Conservation (phyloP, 37 sponge, comb jelly and placozoan genomes). For the Beroe ovata region DNA sequence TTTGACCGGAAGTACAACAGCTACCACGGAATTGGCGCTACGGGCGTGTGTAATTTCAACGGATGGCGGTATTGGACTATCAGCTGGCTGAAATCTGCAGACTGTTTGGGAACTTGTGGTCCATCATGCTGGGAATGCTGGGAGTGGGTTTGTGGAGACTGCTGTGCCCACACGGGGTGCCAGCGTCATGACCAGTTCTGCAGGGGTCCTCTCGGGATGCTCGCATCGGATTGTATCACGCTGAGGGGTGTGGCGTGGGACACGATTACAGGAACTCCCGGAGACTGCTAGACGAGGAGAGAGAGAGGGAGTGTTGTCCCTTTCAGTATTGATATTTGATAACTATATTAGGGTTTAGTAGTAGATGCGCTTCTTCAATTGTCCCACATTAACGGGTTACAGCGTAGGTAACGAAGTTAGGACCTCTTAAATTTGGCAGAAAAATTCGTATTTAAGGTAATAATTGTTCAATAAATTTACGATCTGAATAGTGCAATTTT, state of each 20-base stretch:
- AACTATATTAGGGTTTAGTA: no score
- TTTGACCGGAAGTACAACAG: not conserved
- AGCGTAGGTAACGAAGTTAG: no score
- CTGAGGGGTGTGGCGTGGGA: slow-evolving; percentile 31
- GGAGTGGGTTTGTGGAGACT: slow-evolving; percentile 45
- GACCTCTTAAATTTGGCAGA: no score
- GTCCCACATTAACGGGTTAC: no score
- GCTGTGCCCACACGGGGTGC: slow-evolving; percentile 32
- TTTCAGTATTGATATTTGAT: no score
- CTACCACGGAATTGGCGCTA: not conserved
- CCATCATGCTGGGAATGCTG: not conserved
- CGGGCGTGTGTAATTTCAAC: not conserved
- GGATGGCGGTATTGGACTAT: not conserved
- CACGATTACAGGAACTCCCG: slow-evolving; percentile 3
- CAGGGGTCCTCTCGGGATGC: not conserved
- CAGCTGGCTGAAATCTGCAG: not conserved
- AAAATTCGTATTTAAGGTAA: no score
- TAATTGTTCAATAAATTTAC: no score
- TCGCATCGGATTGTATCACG: not conserved
- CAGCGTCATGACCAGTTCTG: slow-evolving; percentile 5
- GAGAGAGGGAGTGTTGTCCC: no score
- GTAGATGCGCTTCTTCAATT: no score
- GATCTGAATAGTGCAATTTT: no score
- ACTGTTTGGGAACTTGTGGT: slow-evolving; percentile 6
- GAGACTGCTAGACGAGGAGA: slow-evolving; percentile 6